These are phyloP conservation scores for Zosterops hypoxanthus DNA, from an alignment of 2,113 vertebrate species.

Conservation along the genomic window DNA sequence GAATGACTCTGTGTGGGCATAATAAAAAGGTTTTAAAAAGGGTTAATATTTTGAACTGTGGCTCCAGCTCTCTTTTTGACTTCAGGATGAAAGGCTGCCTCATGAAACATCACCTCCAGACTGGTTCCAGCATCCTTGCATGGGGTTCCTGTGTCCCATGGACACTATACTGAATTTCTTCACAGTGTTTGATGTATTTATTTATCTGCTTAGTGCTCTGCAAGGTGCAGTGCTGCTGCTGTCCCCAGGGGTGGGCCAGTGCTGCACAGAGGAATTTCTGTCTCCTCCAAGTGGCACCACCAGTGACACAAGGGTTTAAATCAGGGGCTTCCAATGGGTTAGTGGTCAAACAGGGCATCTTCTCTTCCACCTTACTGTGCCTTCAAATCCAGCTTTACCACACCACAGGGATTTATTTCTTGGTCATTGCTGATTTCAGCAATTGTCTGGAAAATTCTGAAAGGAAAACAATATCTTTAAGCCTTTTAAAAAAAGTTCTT, in stretches of 20 bases:
- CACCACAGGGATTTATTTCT: not conserved
- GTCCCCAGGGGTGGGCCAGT: not conserved
- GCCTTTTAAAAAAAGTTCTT: not conserved
- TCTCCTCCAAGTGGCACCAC: not conserved
- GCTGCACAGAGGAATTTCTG: not conserved
- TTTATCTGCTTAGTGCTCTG: not conserved
- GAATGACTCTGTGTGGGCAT: not conserved
- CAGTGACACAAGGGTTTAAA: not conserved
- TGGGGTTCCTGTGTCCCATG: fast-evolving
- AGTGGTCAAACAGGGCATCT: not conserved
- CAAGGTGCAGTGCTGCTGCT: not conserved
- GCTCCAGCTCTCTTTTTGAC: not conserved
- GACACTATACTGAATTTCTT: not conserved
- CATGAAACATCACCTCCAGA: not conserved
- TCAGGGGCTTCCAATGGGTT: not conserved
- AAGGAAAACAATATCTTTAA: not conserved
- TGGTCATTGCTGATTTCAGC: not conserved
- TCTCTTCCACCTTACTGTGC: not conserved
- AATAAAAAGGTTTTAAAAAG: not conserved
- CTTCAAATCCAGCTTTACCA: not conserved
- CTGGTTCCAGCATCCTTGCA: not conserved
- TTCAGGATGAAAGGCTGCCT: not conserved
- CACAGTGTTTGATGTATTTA: fast-evolving
- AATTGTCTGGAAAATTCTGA: not conserved
- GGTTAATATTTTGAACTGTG: not conserved